Conservation (phyloP, 1,140 invertebrate species). For the Orchestia grillus region DNA sequence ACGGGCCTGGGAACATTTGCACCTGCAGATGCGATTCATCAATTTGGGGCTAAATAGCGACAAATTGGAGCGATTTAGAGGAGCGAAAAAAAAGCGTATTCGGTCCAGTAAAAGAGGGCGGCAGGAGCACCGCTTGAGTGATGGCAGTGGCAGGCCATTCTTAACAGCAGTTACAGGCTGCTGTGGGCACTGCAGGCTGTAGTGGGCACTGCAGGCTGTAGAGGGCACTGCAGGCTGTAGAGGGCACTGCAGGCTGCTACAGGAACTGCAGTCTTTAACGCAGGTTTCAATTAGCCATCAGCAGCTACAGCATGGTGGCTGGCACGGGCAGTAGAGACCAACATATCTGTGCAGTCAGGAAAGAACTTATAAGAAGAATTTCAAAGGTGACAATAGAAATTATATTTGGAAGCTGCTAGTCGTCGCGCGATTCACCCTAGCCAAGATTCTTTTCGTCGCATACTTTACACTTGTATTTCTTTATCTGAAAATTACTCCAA, state of each 20-base stretch:
- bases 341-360: no score
- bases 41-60: conserved; percentile 36
- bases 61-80: conserved; percentile 17
- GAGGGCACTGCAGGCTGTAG: not conserved
- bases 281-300: no score
- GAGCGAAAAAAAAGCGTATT: not conserved
- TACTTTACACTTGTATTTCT: no score
- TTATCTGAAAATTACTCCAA: no score
- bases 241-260: not conserved
- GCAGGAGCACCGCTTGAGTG: no score
- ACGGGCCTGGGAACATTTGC: not conserved
- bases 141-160: not conserved
- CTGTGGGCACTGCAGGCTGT: not conserved
- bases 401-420: no score
- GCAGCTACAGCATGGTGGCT: no score
- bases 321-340: no score
- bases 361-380: no score
- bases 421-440: no score
- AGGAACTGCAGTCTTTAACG: not conserved
- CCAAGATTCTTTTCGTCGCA: no score
- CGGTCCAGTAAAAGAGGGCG: not conserved
- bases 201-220: not conserved
- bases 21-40: not conserved
- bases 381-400: no score
- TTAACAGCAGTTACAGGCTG: not conserved